phyloP scores from a whole-genome alignment of 2,113 vertebrate species.

The Microcebus jonahi region DNA sequence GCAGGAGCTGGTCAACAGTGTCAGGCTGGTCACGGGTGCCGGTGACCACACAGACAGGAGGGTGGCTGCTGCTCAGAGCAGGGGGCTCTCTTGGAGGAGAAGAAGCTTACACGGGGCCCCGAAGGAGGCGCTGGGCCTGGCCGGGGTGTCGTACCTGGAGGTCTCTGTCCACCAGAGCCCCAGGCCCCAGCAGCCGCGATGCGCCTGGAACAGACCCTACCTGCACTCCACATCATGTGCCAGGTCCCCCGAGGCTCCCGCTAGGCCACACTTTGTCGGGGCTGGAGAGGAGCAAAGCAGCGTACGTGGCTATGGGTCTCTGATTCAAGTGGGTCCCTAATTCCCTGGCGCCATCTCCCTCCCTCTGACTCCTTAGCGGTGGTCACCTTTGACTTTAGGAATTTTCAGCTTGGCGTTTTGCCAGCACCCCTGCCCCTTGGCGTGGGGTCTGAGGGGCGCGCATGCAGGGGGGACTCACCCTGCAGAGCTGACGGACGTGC shows the following conservation, averaged over 20 bases:
- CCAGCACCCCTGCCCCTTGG: not conserved
- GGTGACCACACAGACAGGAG: fast-evolving
- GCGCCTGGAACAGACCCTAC: fast-evolving
- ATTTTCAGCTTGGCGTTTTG: not conserved
- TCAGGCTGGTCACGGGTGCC: fast-evolving
- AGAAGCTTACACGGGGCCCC: no score
- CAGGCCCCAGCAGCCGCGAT: not conserved
- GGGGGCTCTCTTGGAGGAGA: not conserved
- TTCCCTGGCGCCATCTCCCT: fast-evolving
- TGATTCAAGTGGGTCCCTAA: not conserved
- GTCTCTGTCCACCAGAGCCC: fast-evolving
- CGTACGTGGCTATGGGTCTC: fast-evolving
- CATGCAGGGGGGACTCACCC: not conserved
- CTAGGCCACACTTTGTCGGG: fast-evolving
- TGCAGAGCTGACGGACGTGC: fast-evolving
- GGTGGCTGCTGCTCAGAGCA: not conserved
- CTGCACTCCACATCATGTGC: fast-evolving
- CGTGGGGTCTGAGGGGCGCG: fast-evolving
- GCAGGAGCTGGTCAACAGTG: fast-evolving
- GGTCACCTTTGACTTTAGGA: not conserved
- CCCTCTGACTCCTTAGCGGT: not conserved
- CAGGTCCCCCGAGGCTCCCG: not conserved
- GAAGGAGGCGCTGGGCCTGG: not conserved
- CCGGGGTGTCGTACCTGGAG: not conserved
- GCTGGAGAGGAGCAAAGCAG: not conserved